Percentiles rank a stretch among this genome's conserved stretches.
Conservation (phyloP, 2,113 vertebrate species). For the Ondatra zibethicus region DNA sequence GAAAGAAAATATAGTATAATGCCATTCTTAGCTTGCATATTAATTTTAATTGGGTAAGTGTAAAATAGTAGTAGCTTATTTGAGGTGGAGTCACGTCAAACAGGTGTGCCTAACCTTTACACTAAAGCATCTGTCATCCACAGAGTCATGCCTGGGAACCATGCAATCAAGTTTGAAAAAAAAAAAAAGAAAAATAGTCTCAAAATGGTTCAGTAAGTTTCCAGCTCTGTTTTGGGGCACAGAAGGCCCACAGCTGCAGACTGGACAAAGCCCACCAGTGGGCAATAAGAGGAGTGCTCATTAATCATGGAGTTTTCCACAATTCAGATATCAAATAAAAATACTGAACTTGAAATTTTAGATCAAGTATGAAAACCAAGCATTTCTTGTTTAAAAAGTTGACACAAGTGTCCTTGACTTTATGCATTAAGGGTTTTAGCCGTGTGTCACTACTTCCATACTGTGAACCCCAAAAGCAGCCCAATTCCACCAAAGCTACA, state of each 20-base stretch:
- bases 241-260: not conserved
- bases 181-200: not conserved
- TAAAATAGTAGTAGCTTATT: not conserved
- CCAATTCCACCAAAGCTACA: not conserved
- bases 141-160: not conserved
- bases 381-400: not conserved
- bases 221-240: no score
- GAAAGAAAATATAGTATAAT: not conserved
- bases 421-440: not conserved
- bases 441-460: not conserved
- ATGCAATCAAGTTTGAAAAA: not conserved
- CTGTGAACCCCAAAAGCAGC: constrained; percentile 33
- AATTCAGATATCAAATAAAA: constrained; percentile 41
- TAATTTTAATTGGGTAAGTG: not conserved
- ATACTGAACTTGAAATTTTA: constrained; percentile 3
- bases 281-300: not conserved
- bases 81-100: not conserved
- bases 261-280: not conserved
- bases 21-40: not conserved
- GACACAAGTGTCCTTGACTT: not conserved
- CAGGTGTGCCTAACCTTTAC: not conserved
- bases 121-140: not conserved
- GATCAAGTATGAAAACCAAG: constrained; percentile 30
- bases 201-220: not conserved
- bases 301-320: not conserved